Evolutionary conservation across 2,113 vertebrate species (phyloP).

Genomic region (Solenodon paradoxus): DNA sequence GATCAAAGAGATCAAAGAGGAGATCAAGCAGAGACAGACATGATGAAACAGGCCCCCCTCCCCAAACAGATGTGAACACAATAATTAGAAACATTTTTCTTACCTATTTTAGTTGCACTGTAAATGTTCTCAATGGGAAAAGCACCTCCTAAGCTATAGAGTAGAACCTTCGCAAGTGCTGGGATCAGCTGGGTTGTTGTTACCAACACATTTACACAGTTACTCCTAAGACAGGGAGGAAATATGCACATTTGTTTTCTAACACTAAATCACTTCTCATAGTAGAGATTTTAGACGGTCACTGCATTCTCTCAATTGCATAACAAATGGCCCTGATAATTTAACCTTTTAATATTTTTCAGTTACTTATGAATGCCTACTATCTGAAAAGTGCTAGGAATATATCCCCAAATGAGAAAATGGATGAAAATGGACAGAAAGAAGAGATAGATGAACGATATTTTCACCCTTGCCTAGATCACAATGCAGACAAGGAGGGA

Average conservation of each 20-base stretch:
- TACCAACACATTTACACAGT: slow-evolving; percentile 88
- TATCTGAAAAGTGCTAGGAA: not conserved
- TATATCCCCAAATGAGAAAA: not conserved
- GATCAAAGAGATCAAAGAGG: not conserved
- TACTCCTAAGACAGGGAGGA: slow-evolving; percentile 83
- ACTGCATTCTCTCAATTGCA: not conserved
- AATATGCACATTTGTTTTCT: not conserved
- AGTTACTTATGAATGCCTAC: not conserved
- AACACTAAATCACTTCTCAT: not conserved
- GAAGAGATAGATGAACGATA: not conserved
- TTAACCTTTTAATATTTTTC: not conserved
- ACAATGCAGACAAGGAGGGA: not conserved
- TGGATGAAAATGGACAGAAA: not conserved
- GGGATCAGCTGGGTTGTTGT: slow-evolving; percentile 89
- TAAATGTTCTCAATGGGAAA: slow-evolving; percentile 91
- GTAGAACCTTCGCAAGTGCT: slow-evolving; percentile 88
- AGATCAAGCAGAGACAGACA: not conserved
- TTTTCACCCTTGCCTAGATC: not conserved
- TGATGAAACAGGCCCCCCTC: not conserved
- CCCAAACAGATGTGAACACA: not conserved
- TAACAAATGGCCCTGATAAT: not conserved
- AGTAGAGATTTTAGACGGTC: not conserved
- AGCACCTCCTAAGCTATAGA: slow-evolving; percentile 88
- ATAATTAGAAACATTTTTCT: slow-evolving; percentile 57
- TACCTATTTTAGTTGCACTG: slow-evolving; percentile 91